Evolutionary conservation across 1,140 invertebrate species (phyloP).

Genomic region (Drosophila bocqueti): DNA sequence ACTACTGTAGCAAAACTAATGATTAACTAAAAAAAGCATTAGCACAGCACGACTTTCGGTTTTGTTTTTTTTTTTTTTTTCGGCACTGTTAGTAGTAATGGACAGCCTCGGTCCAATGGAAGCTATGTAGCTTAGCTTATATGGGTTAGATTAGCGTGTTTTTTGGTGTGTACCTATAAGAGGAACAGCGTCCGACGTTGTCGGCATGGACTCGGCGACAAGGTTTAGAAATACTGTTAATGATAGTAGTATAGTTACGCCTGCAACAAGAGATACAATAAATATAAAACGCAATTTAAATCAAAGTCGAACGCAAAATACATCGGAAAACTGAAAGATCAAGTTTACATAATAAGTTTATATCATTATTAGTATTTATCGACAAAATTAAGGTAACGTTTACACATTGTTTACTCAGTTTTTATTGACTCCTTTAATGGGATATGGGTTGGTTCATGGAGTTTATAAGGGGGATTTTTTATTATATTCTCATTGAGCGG

Average conservation of each 20-base stretch:
- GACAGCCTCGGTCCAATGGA: conserved; percentile 20
- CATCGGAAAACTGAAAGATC: conserved; percentile 66
- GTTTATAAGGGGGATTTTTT: conserved; percentile 28
- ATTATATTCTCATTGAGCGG: conserved; percentile 27
- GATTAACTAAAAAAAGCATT: conserved; percentile 76
- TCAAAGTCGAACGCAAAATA: conserved; percentile 65
- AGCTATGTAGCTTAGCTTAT: conserved; percentile 33
- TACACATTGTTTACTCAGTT: conserved; percentile 46
- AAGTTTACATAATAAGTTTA: conserved; percentile 56
- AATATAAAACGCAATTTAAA: conserved; percentile 75
- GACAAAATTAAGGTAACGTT: conserved; percentile 48
- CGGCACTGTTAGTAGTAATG: conserved; percentile 28
- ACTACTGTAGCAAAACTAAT: conserved; percentile 81
- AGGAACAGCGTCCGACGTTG: conserved; percentile 94
- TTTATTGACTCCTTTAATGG: conserved; percentile 26
- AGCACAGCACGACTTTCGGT: conserved; percentile 53
- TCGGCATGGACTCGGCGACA: conserved; percentile 96
- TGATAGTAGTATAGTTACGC: conserved; percentile 99
- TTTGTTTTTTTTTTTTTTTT: not conserved
- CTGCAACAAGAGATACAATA: conserved; percentile 87
- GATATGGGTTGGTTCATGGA: conserved; percentile 30
- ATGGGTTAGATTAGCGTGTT: conserved; percentile 67
- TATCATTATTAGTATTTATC: conserved; percentile 53
- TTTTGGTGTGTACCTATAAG: conserved; percentile 87
- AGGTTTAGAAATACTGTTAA: conserved; percentile 99